Percentiles rank a stretch among this genome's conserved stretches.
Evolutionary conservation across 23 tunicate species (phyloP).

Genomic region (Diplosoma virens): DNA sequence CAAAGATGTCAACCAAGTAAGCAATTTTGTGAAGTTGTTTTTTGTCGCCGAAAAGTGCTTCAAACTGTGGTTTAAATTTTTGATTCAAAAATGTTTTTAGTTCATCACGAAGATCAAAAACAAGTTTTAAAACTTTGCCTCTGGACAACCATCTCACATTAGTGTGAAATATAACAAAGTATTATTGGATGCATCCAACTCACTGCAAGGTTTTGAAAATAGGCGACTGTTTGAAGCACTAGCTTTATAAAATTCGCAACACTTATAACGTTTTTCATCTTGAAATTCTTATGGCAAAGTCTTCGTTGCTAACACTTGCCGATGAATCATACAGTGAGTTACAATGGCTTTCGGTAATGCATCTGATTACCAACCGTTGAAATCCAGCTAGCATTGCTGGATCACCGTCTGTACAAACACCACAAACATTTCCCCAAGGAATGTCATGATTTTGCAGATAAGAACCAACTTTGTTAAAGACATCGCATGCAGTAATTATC

Average conservation of each 20-base stretch:
- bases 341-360: slow-evolving; percentile 33
- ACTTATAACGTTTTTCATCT: slow-evolving; percentile 31
- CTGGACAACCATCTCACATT: slow-evolving; percentile 42
- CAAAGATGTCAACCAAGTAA: slow-evolving; percentile 50
- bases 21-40: slow-evolving; percentile 42
- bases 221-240: slow-evolving; percentile 30
- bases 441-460: slow-evolving; percentile 27
- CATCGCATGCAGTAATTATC: slow-evolving; percentile 19
- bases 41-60: slow-evolving; percentile 43
- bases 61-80: slow-evolving; percentile 48
- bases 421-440: slow-evolving; percentile 29
- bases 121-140: slow-evolving; percentile 43
- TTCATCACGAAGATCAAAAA: slow-evolving; percentile 16
- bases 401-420: too few species aligned
- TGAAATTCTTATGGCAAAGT: slow-evolving; percentile 28
- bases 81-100: slow-evolving; percentile 14
- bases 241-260: slow-evolving; percentile 38
- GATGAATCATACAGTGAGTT: slow-evolving; percentile 18
- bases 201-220: slow-evolving; percentile 31
- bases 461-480: slow-evolving; percentile 13
- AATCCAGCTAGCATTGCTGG: slow-evolving; percentile 37
- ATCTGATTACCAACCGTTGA: slow-evolving; percentile 33
- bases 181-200: slow-evolving; percentile 33
- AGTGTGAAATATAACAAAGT: slow-evolving; percentile 34
- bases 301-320: slow-evolving; percentile 40